phyloP scores from a whole-genome alignment of 2,113 vertebrate species.

The Vidua chalybeata region DNA sequence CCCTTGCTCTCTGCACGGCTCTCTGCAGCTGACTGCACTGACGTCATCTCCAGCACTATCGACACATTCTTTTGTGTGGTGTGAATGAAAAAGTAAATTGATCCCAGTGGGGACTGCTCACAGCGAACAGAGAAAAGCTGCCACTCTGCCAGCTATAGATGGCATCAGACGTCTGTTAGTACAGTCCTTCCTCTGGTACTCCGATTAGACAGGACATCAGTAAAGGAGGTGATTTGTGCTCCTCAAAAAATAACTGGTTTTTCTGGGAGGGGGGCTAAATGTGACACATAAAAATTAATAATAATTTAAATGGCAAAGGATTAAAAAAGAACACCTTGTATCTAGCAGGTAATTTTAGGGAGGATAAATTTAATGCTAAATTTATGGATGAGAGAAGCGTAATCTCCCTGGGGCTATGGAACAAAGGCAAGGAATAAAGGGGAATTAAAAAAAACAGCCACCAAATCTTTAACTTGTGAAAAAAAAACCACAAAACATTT shows the following conservation, averaged over 20 bases:
- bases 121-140: slow-evolving; percentile 1
- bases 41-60: slow-evolving; percentile 53
- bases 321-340: not conserved
- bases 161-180: slow-evolving; percentile 40
- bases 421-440: not conserved
- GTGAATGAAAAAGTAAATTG: slow-evolving; percentile 70
- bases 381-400: not conserved
- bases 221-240: not conserved
- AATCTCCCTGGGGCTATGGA: not conserved
- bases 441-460: not conserved
- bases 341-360: not conserved
- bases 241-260: not conserved
- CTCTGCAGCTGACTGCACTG: slow-evolving; percentile 37
- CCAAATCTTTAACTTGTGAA: not conserved
- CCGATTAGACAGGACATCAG: not conserved
- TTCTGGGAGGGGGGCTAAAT: not conserved
- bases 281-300: not conserved
- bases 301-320: not conserved
- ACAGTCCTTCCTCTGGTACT: not conserved
- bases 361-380: not conserved
- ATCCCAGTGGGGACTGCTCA: slow-evolving; percentile 59
- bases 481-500: not conserved
- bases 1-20: slow-evolving; percentile 24
- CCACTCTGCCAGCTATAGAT: slow-evolving; percentile 42
- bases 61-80: slow-evolving; percentile 61